Evolutionary conservation across 2,888 invertebrate genomes (phyloP).

Genomic region (Caenorhabditis sp.): DNA sequence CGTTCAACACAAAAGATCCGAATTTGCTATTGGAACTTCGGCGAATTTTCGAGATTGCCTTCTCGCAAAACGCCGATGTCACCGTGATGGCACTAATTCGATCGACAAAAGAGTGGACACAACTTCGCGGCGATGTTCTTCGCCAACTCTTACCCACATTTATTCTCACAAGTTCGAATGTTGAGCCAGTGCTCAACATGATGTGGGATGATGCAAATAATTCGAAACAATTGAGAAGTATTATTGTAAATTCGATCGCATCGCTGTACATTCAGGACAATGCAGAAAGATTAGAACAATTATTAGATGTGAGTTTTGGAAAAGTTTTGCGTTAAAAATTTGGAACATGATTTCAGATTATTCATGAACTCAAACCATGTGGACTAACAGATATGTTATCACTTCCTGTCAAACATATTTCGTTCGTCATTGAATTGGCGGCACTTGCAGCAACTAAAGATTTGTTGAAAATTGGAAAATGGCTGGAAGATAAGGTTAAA

Average conservation of each 20-base stretch:
- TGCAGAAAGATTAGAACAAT: slow-evolving; percentile 89
- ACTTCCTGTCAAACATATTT: slow-evolving; percentile 80
- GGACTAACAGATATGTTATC: slow-evolving; percentile 89
- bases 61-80: slow-evolving; percentile 83
- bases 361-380: slow-evolving; percentile 65
- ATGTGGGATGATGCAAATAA: slow-evolving; percentile 79
- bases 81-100: slow-evolving; percentile 87
- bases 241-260: slow-evolving; percentile 91
- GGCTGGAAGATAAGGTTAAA: slow-evolving; percentile 94
- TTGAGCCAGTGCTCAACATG: slow-evolving; percentile 91
- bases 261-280: slow-evolving; percentile 94
- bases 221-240: slow-evolving; percentile 26
- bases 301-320: slow-evolving; percentile 83
- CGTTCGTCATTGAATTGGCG: slow-evolving; percentile 95
- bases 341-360: slow-evolving; percentile 46
- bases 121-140: slow-evolving; percentile 12
- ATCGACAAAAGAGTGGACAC: slow-evolving; percentile 75
- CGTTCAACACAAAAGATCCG: slow-evolving; percentile 83
- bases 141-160: slow-evolving; percentile 71
- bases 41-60: slow-evolving; percentile 70
- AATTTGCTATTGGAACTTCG: slow-evolving; percentile 82
- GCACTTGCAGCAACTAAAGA: slow-evolving; percentile 95
- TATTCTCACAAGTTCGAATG: slow-evolving; percentile 87
- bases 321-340: neutral
- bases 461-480: slow-evolving; percentile 96